phyloP scores from a whole-genome alignment of 2,113 vertebrate genomes.

The Typhlomys cinereus region DNA sequence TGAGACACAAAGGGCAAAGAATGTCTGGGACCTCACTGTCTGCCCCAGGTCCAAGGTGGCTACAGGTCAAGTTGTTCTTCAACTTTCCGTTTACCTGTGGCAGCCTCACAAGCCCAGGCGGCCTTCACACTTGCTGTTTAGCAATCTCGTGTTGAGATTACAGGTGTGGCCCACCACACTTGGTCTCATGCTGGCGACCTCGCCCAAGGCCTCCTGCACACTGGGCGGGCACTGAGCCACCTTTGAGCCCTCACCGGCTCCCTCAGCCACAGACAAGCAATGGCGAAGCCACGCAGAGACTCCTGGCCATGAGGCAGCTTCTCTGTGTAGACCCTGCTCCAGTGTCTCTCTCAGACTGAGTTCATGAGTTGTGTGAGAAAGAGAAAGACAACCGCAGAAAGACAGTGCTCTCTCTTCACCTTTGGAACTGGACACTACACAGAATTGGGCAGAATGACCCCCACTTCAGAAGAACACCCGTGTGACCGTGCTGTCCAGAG shows the following conservation, averaged over 20 bases:
- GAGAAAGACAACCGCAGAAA: not conserved
- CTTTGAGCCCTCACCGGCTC: not conserved
- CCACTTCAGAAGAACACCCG: not conserved
- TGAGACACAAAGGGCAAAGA: not conserved
- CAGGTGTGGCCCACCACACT: not conserved
- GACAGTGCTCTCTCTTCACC: not conserved
- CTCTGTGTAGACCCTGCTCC: accelerated
- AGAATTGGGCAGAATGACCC: not conserved
- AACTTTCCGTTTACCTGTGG: not conserved
- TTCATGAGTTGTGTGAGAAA: not conserved
- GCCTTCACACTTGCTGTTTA: not conserved
- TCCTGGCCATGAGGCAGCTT: not conserved
- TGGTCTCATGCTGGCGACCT: not conserved
- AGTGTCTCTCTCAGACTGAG: not conserved
- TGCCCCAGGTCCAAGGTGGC: not conserved
- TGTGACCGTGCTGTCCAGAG: too few species aligned
- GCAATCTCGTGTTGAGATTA: too few species aligned
- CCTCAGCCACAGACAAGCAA: too few species aligned
- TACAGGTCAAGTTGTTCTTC: not conserved
- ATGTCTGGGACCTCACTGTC: not conserved
- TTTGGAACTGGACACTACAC: not conserved
- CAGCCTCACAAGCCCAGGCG: not conserved
- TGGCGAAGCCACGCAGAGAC: not conserved
- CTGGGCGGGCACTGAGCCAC: not conserved
- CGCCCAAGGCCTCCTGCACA: not conserved